A percentile compares a stretch with the other conserved stretches of the same genome.
Conservation (phyloP, 2,888 invertebrate species). For the Drosophila birchii region DNA sequence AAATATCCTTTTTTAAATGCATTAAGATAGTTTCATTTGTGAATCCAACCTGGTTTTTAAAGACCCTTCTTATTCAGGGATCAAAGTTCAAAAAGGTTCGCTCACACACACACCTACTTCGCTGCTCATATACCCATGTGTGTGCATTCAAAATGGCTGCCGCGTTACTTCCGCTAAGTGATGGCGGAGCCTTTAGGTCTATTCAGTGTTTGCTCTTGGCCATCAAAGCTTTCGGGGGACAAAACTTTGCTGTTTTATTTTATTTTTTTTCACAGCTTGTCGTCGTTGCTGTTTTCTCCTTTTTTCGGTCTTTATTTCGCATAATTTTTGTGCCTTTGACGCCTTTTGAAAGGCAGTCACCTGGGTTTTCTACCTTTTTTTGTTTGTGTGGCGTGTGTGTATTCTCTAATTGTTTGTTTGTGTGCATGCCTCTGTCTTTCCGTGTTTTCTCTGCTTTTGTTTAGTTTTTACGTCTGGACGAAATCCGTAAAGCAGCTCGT, state of each 20-base stretch:
- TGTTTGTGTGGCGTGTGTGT: slow-evolving; percentile 21
- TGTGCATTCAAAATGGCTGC: slow-evolving; percentile 49
- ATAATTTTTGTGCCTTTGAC: slow-evolving; percentile 72
- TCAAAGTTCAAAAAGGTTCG: slow-evolving; percentile 29
- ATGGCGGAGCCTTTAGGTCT: slow-evolving; percentile 33
- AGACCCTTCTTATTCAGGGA: slow-evolving; percentile 7
- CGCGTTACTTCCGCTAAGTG: slow-evolving; percentile 42
- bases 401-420: slow-evolving; percentile 76
- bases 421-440: slow-evolving; percentile 54
- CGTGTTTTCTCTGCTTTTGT: slow-evolving; percentile 60
- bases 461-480: slow-evolving; percentile 77
- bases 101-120: slow-evolving; percentile 1
- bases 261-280: slow-evolving; percentile 23
- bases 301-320: slow-evolving; percentile 64
- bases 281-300: slow-evolving; percentile 12
- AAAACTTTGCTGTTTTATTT: slow-evolving; percentile 30
- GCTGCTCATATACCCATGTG: slow-evolving; percentile 5
- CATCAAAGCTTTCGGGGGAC: slow-evolving; percentile 48
- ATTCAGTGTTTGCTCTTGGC: slow-evolving; percentile 53
- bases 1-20: too few relatives aligned
- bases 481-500: slow-evolving; percentile 73
- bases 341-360: slow-evolving; percentile 68
- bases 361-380: slow-evolving; percentile 25
- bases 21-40: too few relatives aligned
- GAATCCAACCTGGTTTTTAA: neutral